Conservation (phyloP, 2,797 vertebrate genomes). For the Psittacula derbiana region DNA sequence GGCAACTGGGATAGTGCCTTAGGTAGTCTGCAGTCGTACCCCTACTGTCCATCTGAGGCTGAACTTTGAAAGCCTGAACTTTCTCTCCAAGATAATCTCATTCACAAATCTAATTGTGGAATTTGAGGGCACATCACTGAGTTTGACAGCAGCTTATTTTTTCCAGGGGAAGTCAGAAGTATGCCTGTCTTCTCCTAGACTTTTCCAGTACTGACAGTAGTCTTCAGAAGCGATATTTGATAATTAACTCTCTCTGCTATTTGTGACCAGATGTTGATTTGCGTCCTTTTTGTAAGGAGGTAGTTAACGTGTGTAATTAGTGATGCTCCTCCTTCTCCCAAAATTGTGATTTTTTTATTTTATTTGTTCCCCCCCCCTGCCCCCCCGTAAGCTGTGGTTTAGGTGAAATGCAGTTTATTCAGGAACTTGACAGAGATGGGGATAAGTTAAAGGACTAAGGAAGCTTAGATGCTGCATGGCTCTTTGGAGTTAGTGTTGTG, state of each 20-base stretch:
- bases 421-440: not conserved
- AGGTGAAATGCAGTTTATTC: not conserved
- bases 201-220: not conserved
- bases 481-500: not conserved
- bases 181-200: too few relatives aligned
- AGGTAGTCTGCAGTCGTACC: not conserved
- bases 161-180: too few relatives aligned
- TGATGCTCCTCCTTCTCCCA: not conserved
- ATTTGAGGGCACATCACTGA: not conserved
- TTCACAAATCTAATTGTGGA: not conserved
- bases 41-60: not conserved
- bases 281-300: accelerated
- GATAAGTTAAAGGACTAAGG: accelerated
- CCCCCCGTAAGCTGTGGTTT: not conserved
- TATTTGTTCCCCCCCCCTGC: too few relatives aligned
- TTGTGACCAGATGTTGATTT: not conserved
- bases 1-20: not conserved
- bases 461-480: not conserved
- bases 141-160: not conserved
- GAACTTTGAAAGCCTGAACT: not conserved
- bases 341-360: accelerated
- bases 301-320: accelerated
- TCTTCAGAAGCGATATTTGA: not conserved
- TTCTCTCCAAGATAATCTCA: not conserved
- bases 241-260: not conserved